phyloP scores from a whole-genome alignment of 1,140 invertebrate species.

The Eupristina koningsbergeri region DNA sequence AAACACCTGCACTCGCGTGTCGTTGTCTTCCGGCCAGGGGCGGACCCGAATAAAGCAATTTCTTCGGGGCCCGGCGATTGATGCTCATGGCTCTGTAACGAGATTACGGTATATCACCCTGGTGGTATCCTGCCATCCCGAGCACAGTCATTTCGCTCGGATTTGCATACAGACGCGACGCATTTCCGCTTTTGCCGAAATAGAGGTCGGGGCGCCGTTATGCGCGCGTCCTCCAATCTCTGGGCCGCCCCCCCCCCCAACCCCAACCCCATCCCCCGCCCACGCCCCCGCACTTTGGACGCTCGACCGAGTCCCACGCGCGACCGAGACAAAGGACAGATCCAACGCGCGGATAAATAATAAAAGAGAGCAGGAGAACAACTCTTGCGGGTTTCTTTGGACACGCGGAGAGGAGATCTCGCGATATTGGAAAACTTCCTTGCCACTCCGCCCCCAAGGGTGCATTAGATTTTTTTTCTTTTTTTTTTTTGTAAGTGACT shows the following conservation, averaged over 20 bases:
- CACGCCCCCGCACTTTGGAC: not conserved
- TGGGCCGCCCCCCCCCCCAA: constrained; percentile 11
- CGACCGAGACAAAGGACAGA: constrained; percentile 14
- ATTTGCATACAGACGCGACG: constrained; percentile 64
- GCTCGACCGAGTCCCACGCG: not conserved
- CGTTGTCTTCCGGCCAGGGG: not conserved
- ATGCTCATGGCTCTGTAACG: constrained; percentile 54
- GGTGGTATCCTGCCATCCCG: too few relatives aligned
- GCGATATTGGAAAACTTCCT: too few relatives aligned
- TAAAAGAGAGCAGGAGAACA: not conserved
- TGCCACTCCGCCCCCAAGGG: not conserved
- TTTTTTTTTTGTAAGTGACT: too few relatives aligned
- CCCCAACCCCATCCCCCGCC: too few relatives aligned
- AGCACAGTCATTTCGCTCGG: constrained; percentile 50
- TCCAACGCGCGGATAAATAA: not conserved
- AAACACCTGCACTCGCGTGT: not conserved
- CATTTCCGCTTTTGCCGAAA: constrained; percentile 68
- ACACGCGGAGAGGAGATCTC: too few relatives aligned
- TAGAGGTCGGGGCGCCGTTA: constrained; percentile 66
- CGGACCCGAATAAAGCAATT: not conserved
- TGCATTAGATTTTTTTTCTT: not conserved
- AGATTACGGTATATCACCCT: constrained; percentile 60
- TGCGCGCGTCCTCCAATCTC: constrained; percentile 1
- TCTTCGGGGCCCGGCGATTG: not conserved
- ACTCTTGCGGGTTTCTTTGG: not conserved